Base-by-base conservation (phyloP, 2,113 vertebrate genomes). In the Pitta sordida region DNA sequence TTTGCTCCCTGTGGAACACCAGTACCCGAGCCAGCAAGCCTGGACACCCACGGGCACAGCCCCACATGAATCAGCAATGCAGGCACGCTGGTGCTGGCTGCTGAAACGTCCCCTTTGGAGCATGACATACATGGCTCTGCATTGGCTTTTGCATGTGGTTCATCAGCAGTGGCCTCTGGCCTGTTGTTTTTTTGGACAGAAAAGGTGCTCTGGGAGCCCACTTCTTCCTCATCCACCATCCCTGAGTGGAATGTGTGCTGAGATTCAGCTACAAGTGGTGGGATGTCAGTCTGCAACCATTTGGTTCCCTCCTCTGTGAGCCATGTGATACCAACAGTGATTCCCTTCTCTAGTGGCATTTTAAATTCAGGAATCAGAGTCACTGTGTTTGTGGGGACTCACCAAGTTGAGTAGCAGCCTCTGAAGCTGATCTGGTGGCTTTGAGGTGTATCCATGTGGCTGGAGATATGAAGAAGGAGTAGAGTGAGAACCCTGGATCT, bases 101-200 rank as follows among this genome's bases (percentile, higher is more conserved):
- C 32, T 3, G 0, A 9, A 64, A 18, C 34, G 4, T 37, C n/a
- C 34, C 30, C 0, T 4, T 15, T 1, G 9, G 49, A 46, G 48
- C 53, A 55, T 0, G 2, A 23, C 3, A 3, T 22, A 17, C 30
- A 3, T 0, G 0, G 29, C 5, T 62, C 83, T n/a, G 27, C 1
- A 4, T 19, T 49, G 55, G 32, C 9, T 62, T 73, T 23, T 29
- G n/a, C 0, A 0, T 13, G 22, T 5, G 36, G 21, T 15, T 48
- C 70, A 13, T 51, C 37, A 8, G 21, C 63, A n/a, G 64, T 2
- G 32, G 32, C 53, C 67, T 56, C 46, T 34, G 44, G 44, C 27
- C 39, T 18, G 30, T 2, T 16, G 23, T 8, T 8, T 37, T n/a
- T 82, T 39, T 12, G 21, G 86, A 52, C 84, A 64, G 74, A 62